A percentile compares a stretch with the other conserved stretches of the same genome.
phyloP scores from a whole-genome alignment of 2,113 vertebrate species.

The Capreolus pygargus region DNA sequence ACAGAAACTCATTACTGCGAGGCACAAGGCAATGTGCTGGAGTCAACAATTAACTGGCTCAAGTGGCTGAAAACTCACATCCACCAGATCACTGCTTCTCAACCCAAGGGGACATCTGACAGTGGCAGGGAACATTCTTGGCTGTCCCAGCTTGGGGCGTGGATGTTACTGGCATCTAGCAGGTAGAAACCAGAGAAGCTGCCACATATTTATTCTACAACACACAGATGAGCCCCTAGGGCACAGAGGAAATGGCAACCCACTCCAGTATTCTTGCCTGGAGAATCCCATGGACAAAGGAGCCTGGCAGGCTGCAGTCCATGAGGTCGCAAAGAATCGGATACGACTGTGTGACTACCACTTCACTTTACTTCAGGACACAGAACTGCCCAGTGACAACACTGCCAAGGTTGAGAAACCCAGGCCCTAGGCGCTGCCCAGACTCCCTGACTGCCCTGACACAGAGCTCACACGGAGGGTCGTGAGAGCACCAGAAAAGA shows the following conservation, averaged over 20 bases:
- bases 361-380: not conserved
- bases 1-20: conserved; percentile 23
- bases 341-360: not conserved
- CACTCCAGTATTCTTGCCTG: not conserved
- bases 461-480: not conserved
- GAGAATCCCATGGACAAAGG: not conserved
- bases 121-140: not conserved
- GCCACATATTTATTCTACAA: too few species aligned
- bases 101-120: not conserved
- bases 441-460: not conserved
- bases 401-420: not conserved
- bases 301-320: not conserved
- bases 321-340: not conserved
- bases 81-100: not conserved
- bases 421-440: rapidly evolving
- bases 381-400: not conserved
- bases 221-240: rapidly evolving
- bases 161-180: not conserved
- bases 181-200: not conserved
- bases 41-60: not conserved
- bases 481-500: not conserved
- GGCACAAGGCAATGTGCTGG: not conserved
- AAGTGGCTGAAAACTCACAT: not conserved
- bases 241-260: not conserved
- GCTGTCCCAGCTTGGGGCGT: not conserved